Evolutionary conservation across 1,140 invertebrate species (phyloP).

Genomic region (Popillia japonica): DNA sequence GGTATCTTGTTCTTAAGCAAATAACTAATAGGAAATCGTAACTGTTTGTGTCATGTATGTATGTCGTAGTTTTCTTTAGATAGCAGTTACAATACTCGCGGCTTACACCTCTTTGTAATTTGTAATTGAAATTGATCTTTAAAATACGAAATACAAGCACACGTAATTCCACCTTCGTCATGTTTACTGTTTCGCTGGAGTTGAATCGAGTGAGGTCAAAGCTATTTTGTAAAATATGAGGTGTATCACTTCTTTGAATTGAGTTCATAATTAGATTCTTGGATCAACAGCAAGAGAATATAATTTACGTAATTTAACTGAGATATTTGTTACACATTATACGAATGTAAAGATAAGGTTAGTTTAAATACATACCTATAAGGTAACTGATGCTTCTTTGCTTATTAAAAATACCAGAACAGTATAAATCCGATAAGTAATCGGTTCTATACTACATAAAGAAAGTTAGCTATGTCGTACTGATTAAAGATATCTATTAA

Average conservation of each 20-base stretch:
- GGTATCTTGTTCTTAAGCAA: not conserved
- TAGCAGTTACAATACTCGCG: not conserved
- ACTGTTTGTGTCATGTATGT: not conserved
- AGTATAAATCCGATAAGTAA: too few species aligned
- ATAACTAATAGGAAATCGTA: not conserved
- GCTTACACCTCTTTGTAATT: not conserved
- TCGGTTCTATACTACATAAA: too few species aligned
- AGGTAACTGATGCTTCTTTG: too few species aligned
- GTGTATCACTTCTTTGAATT: not conserved
- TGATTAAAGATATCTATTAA: too few species aligned
- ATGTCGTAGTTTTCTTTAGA: not conserved
- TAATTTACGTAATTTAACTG: too few species aligned
- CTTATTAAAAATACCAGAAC: too few species aligned
- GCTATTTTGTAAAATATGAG: not conserved
- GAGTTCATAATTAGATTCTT: not conserved
- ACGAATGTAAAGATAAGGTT: too few species aligned
- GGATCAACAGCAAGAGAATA: too few species aligned
- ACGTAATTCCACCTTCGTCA: not conserved
- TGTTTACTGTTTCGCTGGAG: not conserved
- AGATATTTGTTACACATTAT: too few species aligned
- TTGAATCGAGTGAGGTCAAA: not conserved
- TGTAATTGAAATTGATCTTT: slow-evolving; percentile 9
- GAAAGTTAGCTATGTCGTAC: too few species aligned
- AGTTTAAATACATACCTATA: too few species aligned
- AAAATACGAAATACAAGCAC: not conserved